These are phyloP conservation scores for Xestia sexstrigata DNA, from an alignment of 2,888 invertebrate species.

Conservation along the genomic window DNA sequence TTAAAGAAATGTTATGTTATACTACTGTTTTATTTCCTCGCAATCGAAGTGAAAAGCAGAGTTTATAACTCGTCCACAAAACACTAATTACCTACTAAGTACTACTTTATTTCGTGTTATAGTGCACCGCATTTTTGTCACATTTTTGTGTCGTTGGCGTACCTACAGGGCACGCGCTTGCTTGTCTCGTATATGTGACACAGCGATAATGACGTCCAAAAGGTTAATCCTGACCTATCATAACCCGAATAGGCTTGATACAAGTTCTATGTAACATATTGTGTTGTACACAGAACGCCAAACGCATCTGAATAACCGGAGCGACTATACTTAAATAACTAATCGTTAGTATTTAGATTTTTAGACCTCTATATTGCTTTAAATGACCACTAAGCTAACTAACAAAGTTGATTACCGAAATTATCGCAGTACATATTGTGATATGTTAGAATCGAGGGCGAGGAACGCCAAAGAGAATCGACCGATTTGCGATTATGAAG, in stretches of 20 bases:
- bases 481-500: neutral
- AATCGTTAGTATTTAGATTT: neutral
- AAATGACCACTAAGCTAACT: slow-evolving; percentile 1
- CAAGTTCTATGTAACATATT: neutral
- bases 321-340: neutral
- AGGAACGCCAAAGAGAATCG: neutral
- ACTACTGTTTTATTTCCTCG: no score
- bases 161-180: no score
- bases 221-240: neutral
- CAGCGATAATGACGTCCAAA: no score
- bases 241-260: neutral
- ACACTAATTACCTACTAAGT: no score
- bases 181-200: no score
- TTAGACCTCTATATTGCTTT: slow-evolving; percentile 19
- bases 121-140: no score
- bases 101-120: no score
- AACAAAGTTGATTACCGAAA: slow-evolving; percentile 1
- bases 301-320: neutral
- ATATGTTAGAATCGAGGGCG: slow-evolving; percentile 9
- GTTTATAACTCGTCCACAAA: no score
- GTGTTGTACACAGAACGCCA: neutral
- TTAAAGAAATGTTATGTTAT: no score
- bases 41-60: no score
- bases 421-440: slow-evolving; percentile 4
- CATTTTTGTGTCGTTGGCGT: no score